Evolutionary conservation across 1,140 invertebrate species (phyloP).

Genomic region (Sipha flava): DNA sequence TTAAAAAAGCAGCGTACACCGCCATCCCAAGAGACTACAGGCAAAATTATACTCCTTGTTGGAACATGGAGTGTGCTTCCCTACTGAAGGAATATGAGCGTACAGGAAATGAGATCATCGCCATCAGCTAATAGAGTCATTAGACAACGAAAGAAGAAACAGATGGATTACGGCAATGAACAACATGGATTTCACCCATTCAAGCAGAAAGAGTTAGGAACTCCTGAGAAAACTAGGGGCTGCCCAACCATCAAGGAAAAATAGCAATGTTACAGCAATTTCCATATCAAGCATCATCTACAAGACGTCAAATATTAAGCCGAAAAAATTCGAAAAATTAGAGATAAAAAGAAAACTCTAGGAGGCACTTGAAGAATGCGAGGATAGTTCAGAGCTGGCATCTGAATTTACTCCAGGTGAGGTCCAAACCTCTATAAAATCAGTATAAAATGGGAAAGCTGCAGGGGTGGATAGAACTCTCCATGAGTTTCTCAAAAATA

Average conservation of each 20-base stretch:
- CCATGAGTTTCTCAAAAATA: neutral
- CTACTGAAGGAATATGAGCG: neutral
- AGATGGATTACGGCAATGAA: neutral
- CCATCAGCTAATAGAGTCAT: neutral
- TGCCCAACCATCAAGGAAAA: neutral
- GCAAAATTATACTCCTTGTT: neutral
- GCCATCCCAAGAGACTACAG: neutral
- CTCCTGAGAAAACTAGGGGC: neutral
- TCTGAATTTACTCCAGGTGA: neutral
- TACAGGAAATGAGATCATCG: neutral
- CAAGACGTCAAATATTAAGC: neutral
- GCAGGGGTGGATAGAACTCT: neutral
- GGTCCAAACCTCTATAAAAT: neutral
- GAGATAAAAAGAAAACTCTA: neutral
- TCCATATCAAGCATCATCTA: neutral
- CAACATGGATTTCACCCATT: neutral
- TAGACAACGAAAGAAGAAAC: neutral
- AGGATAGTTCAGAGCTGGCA: neutral
- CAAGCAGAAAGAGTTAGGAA: neutral
- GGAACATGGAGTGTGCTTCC: neutral
- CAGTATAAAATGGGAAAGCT: neutral
- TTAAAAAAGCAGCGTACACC: neutral
- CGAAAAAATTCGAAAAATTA: neutral
- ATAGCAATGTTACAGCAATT: neutral
- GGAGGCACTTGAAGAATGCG: neutral